Percentiles rank a stretch among this genome's conserved stretches.
phyloP scores from a whole-genome alignment of 2,113 vertebrate species.

The Genyomyrus donnyi region DNA sequence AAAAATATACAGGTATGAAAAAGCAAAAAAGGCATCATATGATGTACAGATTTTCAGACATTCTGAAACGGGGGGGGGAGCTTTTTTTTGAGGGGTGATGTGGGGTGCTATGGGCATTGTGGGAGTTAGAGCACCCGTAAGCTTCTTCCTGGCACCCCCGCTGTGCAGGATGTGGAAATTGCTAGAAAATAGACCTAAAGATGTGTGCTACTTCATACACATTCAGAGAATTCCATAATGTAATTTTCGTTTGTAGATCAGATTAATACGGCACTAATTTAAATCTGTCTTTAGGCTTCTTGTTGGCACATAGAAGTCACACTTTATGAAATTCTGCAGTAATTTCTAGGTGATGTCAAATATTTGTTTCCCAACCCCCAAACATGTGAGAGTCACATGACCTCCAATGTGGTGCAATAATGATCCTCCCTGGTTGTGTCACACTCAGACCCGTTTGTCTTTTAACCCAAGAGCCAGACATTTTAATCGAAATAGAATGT shows the following conservation, averaged over 20 bases:
- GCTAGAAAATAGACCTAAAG: background rate
- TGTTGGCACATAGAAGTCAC: background rate
- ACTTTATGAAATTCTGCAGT: background rate
- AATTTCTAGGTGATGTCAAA: background rate
- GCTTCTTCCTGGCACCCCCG: background rate
- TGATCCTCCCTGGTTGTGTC: background rate
- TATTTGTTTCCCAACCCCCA: background rate
- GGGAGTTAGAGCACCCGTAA: background rate
- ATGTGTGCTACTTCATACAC: background rate
- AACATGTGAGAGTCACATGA: background rate
- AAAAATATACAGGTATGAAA: too few relatives aligned
- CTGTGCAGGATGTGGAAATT: background rate
- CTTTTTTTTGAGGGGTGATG: too few relatives aligned
- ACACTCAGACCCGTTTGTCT: background rate
- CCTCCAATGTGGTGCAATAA: background rate
- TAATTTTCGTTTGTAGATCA: background rate
- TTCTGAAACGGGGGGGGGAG: too few relatives aligned
- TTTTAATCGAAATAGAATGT: background rate
- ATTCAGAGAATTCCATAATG: background rate
- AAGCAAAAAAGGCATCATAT: too few relatives aligned
- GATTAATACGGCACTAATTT: background rate
- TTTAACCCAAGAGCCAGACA: background rate
- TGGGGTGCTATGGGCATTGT: too few relatives aligned
- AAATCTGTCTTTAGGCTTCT: background rate
- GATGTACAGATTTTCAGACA: too few relatives aligned